These are phyloP conservation scores for Dione vanillae DNA, from an alignment of 2,888 invertebrate genomes.

Conservation along the genomic window DNA sequence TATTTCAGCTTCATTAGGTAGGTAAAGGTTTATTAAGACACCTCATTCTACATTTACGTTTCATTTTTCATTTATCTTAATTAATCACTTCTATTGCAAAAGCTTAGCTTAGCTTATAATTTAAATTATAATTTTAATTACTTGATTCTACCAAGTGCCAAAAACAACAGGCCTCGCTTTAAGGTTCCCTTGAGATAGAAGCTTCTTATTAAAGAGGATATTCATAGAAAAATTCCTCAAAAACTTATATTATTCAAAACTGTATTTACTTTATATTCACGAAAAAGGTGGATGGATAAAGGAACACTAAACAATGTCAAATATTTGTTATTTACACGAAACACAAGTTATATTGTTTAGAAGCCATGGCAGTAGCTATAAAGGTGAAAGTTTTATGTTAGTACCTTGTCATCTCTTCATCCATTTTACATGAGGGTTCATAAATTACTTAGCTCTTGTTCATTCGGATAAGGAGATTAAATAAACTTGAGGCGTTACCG, in stretches of 20 bases:
- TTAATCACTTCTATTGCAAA: not conserved
- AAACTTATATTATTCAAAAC: constrained; percentile 4
- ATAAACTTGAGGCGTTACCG: not conserved
- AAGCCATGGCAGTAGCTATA: constrained; percentile 7
- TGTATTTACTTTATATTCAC: not conserved
- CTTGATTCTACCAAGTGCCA: constrained; percentile 14
- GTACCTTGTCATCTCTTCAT: constrained; percentile 18
- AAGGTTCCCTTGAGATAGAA: constrained; percentile 56
- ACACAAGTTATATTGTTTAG: constrained; percentile 8
- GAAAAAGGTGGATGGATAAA: not conserved
- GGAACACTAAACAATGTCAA: not conserved
- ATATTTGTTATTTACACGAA: constrained; percentile 20
- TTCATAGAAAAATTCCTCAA: not conserved
- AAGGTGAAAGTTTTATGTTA: constrained; percentile 17
- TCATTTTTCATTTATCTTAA: not conserved
- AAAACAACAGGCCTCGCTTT: constrained; percentile 29
- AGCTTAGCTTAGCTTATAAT: too few species aligned
- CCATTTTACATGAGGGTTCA: constrained; percentile 16
- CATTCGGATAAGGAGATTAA: constrained; percentile 18
- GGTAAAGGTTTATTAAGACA: too few species aligned
- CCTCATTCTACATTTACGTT: too few species aligned
- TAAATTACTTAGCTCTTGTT: constrained; percentile 12
- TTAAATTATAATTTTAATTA: constrained; percentile 10
- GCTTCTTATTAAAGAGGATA: not conserved
- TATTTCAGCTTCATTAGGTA: too few species aligned